Evolutionary conservation across 1,140 invertebrate genomes (phyloP).

Genomic region (Eupristina koningsbergeri): DNA sequence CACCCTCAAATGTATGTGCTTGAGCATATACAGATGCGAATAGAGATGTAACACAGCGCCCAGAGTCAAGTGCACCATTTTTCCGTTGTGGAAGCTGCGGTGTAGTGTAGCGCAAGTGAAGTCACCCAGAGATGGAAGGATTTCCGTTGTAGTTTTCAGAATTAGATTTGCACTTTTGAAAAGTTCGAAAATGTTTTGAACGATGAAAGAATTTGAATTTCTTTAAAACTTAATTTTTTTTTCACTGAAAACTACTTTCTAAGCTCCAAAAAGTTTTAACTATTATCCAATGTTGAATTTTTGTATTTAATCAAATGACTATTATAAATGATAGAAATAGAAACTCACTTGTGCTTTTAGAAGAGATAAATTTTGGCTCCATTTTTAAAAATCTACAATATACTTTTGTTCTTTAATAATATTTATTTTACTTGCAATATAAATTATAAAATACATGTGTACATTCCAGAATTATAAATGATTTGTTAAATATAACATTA

Average conservation of each 20-base stretch:
- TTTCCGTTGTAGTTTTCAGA: constrained; percentile 16
- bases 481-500: too few relatives aligned
- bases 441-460: too few relatives aligned
- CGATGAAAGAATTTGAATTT: background rate
- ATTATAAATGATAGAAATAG: too few relatives aligned
- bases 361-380: too few relatives aligned
- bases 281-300: background rate
- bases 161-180: constrained; percentile 37
- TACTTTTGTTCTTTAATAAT: too few relatives aligned
- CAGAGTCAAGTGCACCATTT: constrained; percentile 21
- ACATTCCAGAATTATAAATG: too few relatives aligned
- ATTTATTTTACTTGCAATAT: too few relatives aligned
- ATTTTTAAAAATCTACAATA: too few relatives aligned
- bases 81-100: background rate
- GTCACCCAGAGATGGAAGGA: constrained; percentile 16
- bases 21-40: constrained; percentile 18
- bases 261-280: background rate
- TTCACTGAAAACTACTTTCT: background rate
- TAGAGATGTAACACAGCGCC: background rate
- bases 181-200: background rate
- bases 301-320: too few relatives aligned
- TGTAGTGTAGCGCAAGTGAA: background rate
- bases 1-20: constrained; percentile 52
- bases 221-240: background rate
- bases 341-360: too few relatives aligned